These are phyloP conservation scores for Conus betulinus DNA, from an alignment of 1,140 invertebrate genomes.

Conservation along the genomic window DNA sequence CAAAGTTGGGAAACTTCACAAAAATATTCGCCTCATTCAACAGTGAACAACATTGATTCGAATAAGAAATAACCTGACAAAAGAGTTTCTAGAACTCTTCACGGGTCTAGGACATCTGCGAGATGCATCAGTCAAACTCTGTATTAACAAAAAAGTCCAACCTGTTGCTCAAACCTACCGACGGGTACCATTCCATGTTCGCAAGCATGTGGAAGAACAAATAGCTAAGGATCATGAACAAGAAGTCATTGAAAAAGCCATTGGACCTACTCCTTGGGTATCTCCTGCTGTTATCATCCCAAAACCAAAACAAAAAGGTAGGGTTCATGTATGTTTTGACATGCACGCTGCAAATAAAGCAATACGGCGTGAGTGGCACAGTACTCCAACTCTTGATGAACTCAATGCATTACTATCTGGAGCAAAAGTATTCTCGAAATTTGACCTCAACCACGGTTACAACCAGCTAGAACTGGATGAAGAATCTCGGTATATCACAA, in stretches of 20 bases:
- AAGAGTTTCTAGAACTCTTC: too few relatives aligned
- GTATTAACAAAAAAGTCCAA: slow-evolving; percentile 4
- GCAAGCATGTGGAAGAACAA: slow-evolving; percentile 28
- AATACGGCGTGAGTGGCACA: slow-evolving; percentile 44
- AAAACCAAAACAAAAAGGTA: background rate
- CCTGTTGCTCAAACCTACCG: background rate
- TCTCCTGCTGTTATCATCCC: slow-evolving; percentile 24
- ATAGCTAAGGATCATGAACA: slow-evolving; percentile 2
- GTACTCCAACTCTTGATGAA: slow-evolving; percentile 23
- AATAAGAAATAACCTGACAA: too few relatives aligned
- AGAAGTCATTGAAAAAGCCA: slow-evolving; percentile 42
- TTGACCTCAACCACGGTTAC: slow-evolving; percentile 52
- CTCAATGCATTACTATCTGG: slow-evolving; percentile 44
- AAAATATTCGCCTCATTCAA: too few relatives aligned
- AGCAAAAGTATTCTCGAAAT: slow-evolving; percentile 44
- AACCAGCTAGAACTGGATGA: slow-evolving; percentile 48
- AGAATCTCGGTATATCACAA: slow-evolving; percentile 46
- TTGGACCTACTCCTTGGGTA: slow-evolving; percentile 32
- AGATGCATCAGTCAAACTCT: too few relatives aligned
- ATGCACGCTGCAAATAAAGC: slow-evolving; percentile 49
- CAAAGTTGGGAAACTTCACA: too few relatives aligned
- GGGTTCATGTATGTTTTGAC: slow-evolving; percentile 52
- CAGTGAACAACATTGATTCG: too few relatives aligned
- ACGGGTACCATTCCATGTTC: slow-evolving; percentile 21
- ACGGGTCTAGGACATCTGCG: too few relatives aligned